Conservation (phyloP, 2,888 invertebrate genomes). For the Drosophila leonis region DNA sequence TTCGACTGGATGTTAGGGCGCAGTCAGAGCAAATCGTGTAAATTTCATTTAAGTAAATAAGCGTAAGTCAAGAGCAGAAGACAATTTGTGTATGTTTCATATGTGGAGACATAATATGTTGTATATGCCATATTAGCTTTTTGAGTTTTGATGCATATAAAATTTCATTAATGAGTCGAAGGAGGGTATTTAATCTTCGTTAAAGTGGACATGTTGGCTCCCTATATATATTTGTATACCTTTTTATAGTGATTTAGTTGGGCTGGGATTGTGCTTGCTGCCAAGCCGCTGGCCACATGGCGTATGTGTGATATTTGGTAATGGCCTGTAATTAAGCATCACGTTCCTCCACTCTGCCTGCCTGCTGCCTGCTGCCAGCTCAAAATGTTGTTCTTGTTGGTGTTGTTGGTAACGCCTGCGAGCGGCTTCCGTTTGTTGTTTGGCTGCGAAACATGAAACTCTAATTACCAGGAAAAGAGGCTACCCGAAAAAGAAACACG, state of each 20-base stretch:
- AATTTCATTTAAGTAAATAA: not conserved
- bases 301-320: conserved; percentile 78
- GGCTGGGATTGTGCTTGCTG: conserved; percentile 34
- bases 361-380: not conserved
- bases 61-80: not conserved
- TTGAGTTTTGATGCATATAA: not conserved
- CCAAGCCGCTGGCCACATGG: conserved; percentile 54
- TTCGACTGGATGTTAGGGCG: not conserved
- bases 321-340: conserved; percentile 75
- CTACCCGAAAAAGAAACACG: conserved; percentile 41
- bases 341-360: conserved; percentile 49
- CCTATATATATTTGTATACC: conserved; percentile 1
- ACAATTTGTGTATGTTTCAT: not conserved
- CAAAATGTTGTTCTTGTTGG: conserved; percentile 30
- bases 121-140: not conserved
- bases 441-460: conserved; percentile 71
- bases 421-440: conserved; percentile 70
- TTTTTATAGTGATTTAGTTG: conserved; percentile 45
- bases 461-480: conserved; percentile 71
- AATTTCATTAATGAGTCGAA: not conserved
- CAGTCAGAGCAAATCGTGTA: not conserved
- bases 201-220: not conserved
- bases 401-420: conserved; percentile 51
- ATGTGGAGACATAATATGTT: not conserved
- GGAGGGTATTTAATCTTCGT: not conserved